A percentile compares a stretch with the other conserved stretches of the same genome.
These are phyloP conservation scores for Plumapathes pennacea DNA, from an alignment of 92 coral and sea anemone genomes.

Conservation along the genomic window DNA sequence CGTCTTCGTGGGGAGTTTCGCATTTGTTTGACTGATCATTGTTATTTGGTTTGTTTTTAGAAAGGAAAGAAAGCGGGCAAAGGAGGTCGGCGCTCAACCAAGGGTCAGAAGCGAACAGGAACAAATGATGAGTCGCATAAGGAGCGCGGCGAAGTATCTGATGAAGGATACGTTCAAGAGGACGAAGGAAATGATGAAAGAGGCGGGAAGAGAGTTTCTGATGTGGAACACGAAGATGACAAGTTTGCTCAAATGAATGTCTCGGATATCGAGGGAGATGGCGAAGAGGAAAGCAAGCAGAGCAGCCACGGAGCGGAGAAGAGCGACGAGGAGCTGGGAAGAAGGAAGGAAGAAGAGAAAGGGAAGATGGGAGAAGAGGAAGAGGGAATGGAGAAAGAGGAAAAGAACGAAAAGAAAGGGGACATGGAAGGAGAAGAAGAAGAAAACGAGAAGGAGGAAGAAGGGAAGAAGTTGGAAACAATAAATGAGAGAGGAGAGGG, in stretches of 20 bases:
- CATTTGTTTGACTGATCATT: no score
- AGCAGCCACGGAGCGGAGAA: not conserved
- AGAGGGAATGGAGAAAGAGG: not conserved
- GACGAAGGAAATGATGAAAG: slow-evolving; percentile 1
- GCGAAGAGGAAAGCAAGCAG: not conserved
- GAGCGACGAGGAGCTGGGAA: not conserved
- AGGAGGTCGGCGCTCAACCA: slow-evolving; percentile 1
- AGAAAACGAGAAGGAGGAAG: not conserved
- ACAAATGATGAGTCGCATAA: slow-evolving; percentile 10
- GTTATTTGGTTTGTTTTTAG: no score
- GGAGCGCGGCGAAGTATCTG: slow-evolving; percentile 3
- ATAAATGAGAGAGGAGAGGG: not conserved
- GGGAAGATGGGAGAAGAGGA: not conserved
- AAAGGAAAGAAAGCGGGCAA: slow-evolving; percentile 40
- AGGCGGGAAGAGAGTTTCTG: slow-evolving; percentile 4
- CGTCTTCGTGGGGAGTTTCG: no score
- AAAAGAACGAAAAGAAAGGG: not conserved
- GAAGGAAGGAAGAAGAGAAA: not conserved
- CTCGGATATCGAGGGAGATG: slow-evolving; percentile 12
- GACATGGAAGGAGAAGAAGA: not conserved
- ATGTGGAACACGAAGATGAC: slow-evolving; percentile 4
- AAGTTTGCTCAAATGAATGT: slow-evolving; percentile 12
- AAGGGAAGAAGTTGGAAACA: not conserved
- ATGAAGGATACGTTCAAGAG: slow-evolving; percentile 7
- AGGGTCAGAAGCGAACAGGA: not conserved